phyloP scores from a whole-genome alignment of 2,888 invertebrate species.

The Dicyrtomina minuta region DNA sequence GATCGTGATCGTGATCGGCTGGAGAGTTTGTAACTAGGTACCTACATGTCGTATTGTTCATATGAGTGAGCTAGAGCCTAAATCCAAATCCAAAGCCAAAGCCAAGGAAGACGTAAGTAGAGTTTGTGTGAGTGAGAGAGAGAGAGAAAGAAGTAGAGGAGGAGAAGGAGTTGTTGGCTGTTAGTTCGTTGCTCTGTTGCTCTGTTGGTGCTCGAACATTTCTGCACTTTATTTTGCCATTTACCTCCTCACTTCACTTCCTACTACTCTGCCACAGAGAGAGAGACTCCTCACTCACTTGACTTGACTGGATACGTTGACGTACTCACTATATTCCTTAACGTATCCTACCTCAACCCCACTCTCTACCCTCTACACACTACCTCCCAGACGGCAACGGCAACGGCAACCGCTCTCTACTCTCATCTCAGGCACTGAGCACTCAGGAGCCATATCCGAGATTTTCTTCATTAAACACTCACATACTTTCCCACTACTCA shows the following conservation, averaged over 20 bases:
- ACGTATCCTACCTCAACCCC: constrained; percentile 17
- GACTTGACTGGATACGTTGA: background rate
- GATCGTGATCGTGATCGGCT: too few relatives aligned
- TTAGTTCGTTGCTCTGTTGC: constrained; percentile 5
- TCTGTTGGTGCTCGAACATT: constrained; percentile 19
- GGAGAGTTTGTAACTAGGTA: too few relatives aligned
- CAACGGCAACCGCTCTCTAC: too few relatives aligned
- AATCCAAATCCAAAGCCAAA: too few relatives aligned
- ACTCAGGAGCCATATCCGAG: too few relatives aligned
- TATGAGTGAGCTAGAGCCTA: too few relatives aligned
- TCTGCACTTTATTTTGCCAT: constrained; percentile 39
- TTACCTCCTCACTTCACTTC: constrained; percentile 44
- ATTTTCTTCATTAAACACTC: too few relatives aligned
- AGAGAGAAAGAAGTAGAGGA: background rate
- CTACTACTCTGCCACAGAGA: constrained; percentile 36
- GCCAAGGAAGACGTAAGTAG: too few relatives aligned
- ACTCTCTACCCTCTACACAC: background rate
- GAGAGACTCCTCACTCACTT: constrained; percentile 14
- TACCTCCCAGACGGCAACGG: background rate
- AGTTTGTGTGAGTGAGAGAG: constrained; percentile 15
- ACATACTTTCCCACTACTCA: too few relatives aligned
- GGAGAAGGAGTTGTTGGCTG: background rate
- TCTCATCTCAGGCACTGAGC: too few relatives aligned
- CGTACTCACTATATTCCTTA: background rate
- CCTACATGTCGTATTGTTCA: too few relatives aligned